These are phyloP conservation scores for Centropyge bicolor DNA, from an alignment of 2,797 vertebrate genomes.

Conservation along the genomic window DNA sequence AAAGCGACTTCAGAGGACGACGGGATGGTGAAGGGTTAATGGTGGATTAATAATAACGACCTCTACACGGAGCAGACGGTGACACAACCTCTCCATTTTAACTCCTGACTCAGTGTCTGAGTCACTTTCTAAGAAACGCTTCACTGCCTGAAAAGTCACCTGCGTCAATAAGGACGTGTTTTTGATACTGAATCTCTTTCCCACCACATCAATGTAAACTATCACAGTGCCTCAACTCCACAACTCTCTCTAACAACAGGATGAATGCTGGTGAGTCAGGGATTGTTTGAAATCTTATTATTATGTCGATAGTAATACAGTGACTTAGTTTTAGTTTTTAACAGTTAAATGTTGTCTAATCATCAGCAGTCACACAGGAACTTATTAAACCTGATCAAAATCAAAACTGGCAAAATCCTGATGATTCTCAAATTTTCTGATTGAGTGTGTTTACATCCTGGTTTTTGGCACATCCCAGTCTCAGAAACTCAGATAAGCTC, in stretches of 20 bases:
- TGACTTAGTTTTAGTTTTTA: too few relatives aligned
- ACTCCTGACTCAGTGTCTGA: slow-evolving; percentile 22
- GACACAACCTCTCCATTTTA: slow-evolving; percentile 16
- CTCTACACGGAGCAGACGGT: not conserved
- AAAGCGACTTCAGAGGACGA: not conserved
- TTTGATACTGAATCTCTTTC: not conserved
- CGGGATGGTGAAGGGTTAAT: not conserved
- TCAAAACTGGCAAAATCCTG: too few relatives aligned
- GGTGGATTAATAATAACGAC: slow-evolving; percentile 26
- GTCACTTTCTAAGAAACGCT: slow-evolving; percentile 11
- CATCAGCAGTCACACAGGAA: too few relatives aligned
- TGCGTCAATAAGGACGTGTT: too few relatives aligned
- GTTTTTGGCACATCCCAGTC: too few relatives aligned
- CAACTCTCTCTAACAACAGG: not conserved
- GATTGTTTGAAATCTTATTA: too few relatives aligned
- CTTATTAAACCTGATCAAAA: too few relatives aligned
- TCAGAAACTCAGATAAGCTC: too few relatives aligned
- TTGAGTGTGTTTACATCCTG: too few relatives aligned
- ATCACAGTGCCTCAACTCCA: not conserved
- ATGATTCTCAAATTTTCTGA: too few relatives aligned
- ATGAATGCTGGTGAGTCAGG: not conserved
- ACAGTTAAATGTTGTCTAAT: too few relatives aligned
- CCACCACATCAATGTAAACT: not conserved
- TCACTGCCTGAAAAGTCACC: not conserved
- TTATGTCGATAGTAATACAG: too few relatives aligned